phyloP scores from a whole-genome alignment of 1,140 invertebrate genomes.

The Pseudomyrmex sp. region DNA sequence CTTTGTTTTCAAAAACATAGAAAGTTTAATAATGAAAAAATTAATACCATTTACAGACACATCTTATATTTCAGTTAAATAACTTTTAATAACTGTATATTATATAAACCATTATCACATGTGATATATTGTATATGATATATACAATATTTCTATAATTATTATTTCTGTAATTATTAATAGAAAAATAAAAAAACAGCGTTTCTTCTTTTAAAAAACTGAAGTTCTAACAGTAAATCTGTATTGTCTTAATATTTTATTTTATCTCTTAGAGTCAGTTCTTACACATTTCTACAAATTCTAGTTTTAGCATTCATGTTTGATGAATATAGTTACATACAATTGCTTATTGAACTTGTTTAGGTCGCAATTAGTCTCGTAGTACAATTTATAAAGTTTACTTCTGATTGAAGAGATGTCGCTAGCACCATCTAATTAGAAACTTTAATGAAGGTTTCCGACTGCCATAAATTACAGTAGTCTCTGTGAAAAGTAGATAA shows the following conservation, averaged over 20 bases:
- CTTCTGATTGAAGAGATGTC: conserved; percentile 72
- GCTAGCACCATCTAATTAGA: conserved; percentile 74
- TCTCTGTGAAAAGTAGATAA: conserved; percentile 75
- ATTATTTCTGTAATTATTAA: too few species aligned
- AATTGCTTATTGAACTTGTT: conserved; percentile 51
- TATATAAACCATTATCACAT: too few species aligned
- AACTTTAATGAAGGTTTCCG: conserved; percentile 76
- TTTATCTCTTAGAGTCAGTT: conserved; percentile 21
- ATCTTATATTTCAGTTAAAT: too few species aligned
- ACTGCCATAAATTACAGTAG: conserved; percentile 73
- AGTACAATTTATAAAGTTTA: conserved; percentile 69
- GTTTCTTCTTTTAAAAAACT: background rate
- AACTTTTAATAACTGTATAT: too few species aligned
- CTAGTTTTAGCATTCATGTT: conserved; percentile 3
- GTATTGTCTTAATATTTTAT: background rate
- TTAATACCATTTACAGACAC: too few species aligned
- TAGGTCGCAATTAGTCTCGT: conserved; percentile 64
- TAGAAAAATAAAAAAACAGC: background rate
- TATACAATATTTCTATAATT: too few species aligned
- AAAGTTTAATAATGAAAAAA: too few species aligned
- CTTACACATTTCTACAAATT: background rate
- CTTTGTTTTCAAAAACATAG: too few species aligned
- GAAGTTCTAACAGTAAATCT: background rate
- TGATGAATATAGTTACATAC: conserved; percentile 11
- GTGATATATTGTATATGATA: too few species aligned